Evolutionary conservation across 2,797 vertebrate genomes (phyloP).

Genomic region (Centropyge bicolor): DNA sequence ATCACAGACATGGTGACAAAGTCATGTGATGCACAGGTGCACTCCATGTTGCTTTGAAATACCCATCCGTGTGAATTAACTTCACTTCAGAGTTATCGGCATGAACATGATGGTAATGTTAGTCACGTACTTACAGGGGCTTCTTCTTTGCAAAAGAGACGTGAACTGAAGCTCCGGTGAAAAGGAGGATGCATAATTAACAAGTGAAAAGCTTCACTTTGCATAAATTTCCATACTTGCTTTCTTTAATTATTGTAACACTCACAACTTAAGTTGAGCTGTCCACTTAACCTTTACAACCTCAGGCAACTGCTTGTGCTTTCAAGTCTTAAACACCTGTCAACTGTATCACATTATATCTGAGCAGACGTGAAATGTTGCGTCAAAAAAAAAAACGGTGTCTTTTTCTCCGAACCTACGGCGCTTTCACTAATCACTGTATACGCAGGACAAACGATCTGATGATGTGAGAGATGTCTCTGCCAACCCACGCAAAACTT

Average conservation of each 20-base stretch:
- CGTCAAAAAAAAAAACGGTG: conserved; percentile 54
- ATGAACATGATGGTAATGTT: conserved; percentile 33
- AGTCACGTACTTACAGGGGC: not conserved
- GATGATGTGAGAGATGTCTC: conserved; percentile 77
- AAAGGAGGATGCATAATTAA: conserved; percentile 7
- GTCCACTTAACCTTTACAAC: conserved; percentile 21
- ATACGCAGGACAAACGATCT: conserved; percentile 78
- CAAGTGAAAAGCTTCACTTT: conserved; percentile 1
- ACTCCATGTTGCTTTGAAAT: conserved; percentile 32
- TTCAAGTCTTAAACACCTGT: conserved; percentile 48
- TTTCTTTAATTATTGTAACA: conserved; percentile 13
- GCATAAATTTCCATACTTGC: not conserved
- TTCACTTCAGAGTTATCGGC: not conserved
- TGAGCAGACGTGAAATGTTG: conserved; percentile 37
- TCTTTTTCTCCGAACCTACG: conserved; percentile 55
- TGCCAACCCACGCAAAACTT: conserved; percentile 84
- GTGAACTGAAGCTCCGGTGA: not conserved
- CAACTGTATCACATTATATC: conserved; percentile 30
- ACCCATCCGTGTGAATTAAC: conserved; percentile 35
- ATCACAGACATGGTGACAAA: conserved; percentile 1
- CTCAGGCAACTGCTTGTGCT: conserved; percentile 26
- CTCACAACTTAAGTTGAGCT: not conserved
- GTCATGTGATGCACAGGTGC: conserved; percentile 40
- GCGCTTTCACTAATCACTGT: conserved; percentile 69
- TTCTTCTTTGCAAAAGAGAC: conserved; percentile 19